Base-by-base conservation (phyloP, 2,888 invertebrate species). In the Drosophila falleni region DNA sequence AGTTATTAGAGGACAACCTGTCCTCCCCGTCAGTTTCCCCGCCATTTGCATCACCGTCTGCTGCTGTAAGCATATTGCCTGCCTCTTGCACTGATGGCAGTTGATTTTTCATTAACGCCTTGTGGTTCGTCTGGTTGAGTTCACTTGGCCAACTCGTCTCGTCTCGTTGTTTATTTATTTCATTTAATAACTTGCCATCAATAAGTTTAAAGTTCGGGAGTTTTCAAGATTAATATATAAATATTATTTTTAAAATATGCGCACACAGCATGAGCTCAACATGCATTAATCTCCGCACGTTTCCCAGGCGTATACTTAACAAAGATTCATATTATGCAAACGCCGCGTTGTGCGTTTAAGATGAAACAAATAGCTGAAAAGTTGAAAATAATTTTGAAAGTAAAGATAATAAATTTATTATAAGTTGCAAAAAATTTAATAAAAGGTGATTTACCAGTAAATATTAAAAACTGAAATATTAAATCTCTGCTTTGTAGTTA, bases 61-160 rank as follows among this genome's bases (percentile, higher is more conserved):
- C 19, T n/a, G 23, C 11, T 15, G 16, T 15, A 33, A 9, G 41
- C 54, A 9, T 42, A 31, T 44, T 50, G 68, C 29, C 53, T 67
- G 61, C 58, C 47, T 63, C 29, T 64, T 44, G 53, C 41, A 50
- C 54, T 51, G 46, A 41, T 78, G 71, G 51, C 65, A 64, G 65
- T 70, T 83, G 87, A 71, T 74, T 78, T 89, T 87, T 84, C 89
- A 84, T 87, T 83, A 89, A 80, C 78, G 74, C 26, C 56, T 60
- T 64, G 67, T 42, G 65, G 69, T 71, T 54, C 63, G 47, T 56
- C 41, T 59, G 49, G 33, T 66, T 63, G 78, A 47, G 54, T 63
- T 59, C 51, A 16, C 16, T 71, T 26, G 59, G 42, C 53, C 50
- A 54, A 46, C 61, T 23, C 39, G 9, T 54, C 61, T 23, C 39